Evolutionary conservation across 2,888 invertebrate genomes (phyloP), one percentile per base, ranked within the genome.

Genomic region (Torymus texanus): DNA sequence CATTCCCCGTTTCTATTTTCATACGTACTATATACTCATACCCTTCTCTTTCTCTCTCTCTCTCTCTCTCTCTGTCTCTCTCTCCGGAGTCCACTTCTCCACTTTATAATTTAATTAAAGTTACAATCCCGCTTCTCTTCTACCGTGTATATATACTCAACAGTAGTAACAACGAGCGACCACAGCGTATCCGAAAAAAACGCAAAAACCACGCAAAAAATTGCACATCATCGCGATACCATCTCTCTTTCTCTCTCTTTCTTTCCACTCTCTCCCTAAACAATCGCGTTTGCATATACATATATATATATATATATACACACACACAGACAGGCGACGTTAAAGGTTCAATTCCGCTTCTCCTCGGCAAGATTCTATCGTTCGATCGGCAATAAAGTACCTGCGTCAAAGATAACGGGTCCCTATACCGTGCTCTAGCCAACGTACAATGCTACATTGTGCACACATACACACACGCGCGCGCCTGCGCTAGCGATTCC

Each of bases 371-470:
- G 70, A 78, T 75, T 71, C 74, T 81, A 81, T 81, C 81, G 65
- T 68, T 59, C 81, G 81, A 81, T 81, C 81, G 81, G 76, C 78
- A 76, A 79, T 81, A 79, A 81, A 81, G 78, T 81, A 76, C 68
- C 59, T 21, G 76, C 78, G 81, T 79, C 75, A 73, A 79, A 81
- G 78, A 73, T 79, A 81, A 81, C 78, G 75, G 78, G 63, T 41
- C 41, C 21, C 75, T 21, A 21, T 21, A 21, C 21, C 21, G 21
- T 21, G 72, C 24, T 53, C 24, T 18, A 24, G 13, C 14, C 58
- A 41, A 0, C 58, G 55, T 61, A 79, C 79, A 80, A 78, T 72
- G 80, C 62, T 61, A 70, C 80, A 77, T 80, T 80, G 80, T 79
- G 59, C 29, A 10, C 73, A 21, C n/a, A n/a, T n/a, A n/a, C n/a